phyloP scores from a whole-genome alignment of 2,113 vertebrate genomes.

The Rhineura floridana region DNA sequence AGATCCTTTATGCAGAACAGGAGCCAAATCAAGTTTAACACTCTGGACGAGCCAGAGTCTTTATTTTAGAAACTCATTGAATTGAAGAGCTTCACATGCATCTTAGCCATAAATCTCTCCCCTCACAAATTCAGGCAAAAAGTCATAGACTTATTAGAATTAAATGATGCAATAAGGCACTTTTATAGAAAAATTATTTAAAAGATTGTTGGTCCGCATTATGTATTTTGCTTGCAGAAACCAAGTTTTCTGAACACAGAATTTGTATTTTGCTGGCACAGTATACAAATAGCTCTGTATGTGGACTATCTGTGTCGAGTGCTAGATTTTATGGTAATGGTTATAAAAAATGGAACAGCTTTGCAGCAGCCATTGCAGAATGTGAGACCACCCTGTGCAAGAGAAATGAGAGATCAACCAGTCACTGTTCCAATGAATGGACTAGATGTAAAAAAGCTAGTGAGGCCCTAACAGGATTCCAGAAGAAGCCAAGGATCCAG shows the following conservation, averaged over 20 bases:
- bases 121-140: not conserved
- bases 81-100: not conserved
- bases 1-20: not conserved
- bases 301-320: not conserved
- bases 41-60: no score
- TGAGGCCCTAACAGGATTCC: no score
- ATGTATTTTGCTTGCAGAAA: not conserved
- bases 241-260: not conserved
- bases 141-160: not conserved
- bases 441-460: not conserved
- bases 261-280: not conserved
- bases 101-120: not conserved
- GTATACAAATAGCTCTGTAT: not conserved
- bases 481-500: no score
- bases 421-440: not conserved
- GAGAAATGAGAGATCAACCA: not conserved
- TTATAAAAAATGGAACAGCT: not conserved
- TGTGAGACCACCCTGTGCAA: not conserved
- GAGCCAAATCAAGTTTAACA: not conserved
- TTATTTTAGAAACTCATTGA: not conserved
- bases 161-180: not conserved
- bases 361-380: not conserved
- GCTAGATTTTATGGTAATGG: not conserved
- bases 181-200: not conserved
- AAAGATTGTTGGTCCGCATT: no score